Conservation (phyloP, 2,797 vertebrate genomes). For the Peromyscus nudipes region DNA sequence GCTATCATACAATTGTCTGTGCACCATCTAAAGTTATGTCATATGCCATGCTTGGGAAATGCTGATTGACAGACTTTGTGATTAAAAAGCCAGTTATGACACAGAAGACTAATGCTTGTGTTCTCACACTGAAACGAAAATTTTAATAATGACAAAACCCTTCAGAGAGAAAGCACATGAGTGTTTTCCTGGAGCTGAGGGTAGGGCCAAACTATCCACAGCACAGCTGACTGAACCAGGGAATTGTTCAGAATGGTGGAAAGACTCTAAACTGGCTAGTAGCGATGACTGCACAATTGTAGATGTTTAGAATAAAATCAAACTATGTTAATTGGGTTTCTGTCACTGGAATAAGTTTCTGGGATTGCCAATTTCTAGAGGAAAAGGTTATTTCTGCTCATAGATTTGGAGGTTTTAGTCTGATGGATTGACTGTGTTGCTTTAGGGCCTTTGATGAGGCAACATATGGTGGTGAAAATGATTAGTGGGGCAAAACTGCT, state of each 20-base stretch:
- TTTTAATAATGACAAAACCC: constrained; percentile 37
- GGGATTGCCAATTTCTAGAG: not conserved
- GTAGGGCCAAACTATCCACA: not conserved
- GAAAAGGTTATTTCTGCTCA: not conserved
- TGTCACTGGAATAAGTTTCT: not conserved
- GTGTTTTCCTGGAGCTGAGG: not conserved
- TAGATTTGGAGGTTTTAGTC: not conserved
- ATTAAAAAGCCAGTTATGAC: not conserved
- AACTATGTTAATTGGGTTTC: not conserved
- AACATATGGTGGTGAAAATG: not conserved
- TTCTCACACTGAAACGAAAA: not conserved
- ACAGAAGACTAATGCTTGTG: not conserved
- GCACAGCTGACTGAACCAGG: not conserved
- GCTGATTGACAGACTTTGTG: constrained; percentile 5
- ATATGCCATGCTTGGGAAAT: constrained; percentile 28
- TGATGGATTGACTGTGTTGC: not conserved
- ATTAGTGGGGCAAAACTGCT: not conserved
- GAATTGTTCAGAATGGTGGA: not conserved
- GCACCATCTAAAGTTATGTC: not conserved
- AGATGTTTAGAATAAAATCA: constrained; percentile 12
- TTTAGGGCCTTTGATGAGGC: not conserved
- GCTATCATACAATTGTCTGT: not conserved
- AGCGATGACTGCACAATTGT: not conserved
- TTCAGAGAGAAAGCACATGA: not conserved
- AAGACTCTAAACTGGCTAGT: not conserved